Evolutionary conservation across 1,140 invertebrate species (phyloP), one percentile per base, ranked within the genome.

Genomic region (Spodoptera frugiperda): DNA sequence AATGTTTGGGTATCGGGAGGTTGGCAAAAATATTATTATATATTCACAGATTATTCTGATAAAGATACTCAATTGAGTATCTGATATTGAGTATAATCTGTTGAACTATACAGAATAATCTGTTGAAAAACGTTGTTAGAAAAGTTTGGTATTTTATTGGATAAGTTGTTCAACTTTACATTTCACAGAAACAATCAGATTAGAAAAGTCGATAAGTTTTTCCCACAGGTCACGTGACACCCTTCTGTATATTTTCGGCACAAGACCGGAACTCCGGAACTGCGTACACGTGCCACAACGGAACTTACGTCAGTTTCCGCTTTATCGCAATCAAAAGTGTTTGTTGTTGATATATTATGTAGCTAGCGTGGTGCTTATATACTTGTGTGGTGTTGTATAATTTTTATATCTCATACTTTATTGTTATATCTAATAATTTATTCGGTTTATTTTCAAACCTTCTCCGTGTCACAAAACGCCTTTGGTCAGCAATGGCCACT

Each of bases 271-370:
- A 76, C 49, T 46, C 83, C 84, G 91, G 89, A 90, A 87, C 78
- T 81, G 82, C 39, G 77, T 80, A 75, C 90, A 88, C 89, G 90
- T 87, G 89, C 72, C 85, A 67, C 6, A 53, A 77, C 86, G 89
- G 88, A 91, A 88, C 81, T 39, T 71, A 49, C 70, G 76, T n/a
- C 65, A 84, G 63, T 89, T 91, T 87, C 88, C 87, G 83, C 75
- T 78, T 74, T 79, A 72, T 83, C 71, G 81, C 78, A 68, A 77
- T 81, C 54, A 72, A 25, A 68, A 12, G 11, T 17, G 19, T 51
- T 53, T 68, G 17, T 71, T 39, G 15, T 17, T 51, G 33, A 30
- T 57, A 46, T 21, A 48, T 49, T 14, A 49, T 25, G 48, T 21
- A 12, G 33, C 33, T 9, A 25, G 3, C 8, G 15, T 63, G 17